phyloP scores from a whole-genome alignment of 2,888 invertebrate species.

The Lochmaea crataegi region DNA sequence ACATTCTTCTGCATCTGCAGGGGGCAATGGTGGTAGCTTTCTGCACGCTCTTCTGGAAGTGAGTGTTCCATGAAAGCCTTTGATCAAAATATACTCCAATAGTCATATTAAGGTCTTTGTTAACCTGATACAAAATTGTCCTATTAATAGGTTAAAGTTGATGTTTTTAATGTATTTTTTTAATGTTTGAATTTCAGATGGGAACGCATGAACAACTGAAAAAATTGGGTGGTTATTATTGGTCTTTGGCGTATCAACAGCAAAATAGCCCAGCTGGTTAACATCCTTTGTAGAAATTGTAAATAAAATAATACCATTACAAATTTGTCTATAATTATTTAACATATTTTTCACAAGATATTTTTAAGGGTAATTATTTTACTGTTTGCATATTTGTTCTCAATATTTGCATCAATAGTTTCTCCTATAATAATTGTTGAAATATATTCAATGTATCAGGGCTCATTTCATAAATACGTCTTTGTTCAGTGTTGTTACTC shows the following conservation, averaged over 20 bases:
- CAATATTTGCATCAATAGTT: no score
- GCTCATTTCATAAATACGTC: no score
- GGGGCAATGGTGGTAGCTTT: no score
- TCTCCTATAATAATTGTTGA: no score
- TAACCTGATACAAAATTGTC: not conserved
- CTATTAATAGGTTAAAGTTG: not conserved
- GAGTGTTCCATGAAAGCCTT: no score
- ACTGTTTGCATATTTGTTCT: no score
- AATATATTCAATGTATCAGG: no score
- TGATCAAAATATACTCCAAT: no score
- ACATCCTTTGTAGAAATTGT: not conserved
- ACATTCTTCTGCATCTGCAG: no score
- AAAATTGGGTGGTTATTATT: constrained; percentile 84
- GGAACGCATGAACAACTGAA: constrained; percentile 86
- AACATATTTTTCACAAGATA: not conserved
- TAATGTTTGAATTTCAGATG: constrained; percentile 71
- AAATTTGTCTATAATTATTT: not conserved
- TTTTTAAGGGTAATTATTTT: not conserved
- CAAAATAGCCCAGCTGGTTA: constrained; percentile 53
- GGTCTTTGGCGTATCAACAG: constrained; percentile 84
- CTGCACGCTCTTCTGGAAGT: no score
- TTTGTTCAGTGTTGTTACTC: no score
- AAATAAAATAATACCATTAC: constrained; percentile 7
- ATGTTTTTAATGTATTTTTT: not conserved
- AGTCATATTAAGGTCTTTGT: not conserved